These are phyloP conservation scores for Ophiothrix spiculata DNA, from an alignment of 35 echinoderm and acorn worm species.

Conservation along the genomic window DNA sequence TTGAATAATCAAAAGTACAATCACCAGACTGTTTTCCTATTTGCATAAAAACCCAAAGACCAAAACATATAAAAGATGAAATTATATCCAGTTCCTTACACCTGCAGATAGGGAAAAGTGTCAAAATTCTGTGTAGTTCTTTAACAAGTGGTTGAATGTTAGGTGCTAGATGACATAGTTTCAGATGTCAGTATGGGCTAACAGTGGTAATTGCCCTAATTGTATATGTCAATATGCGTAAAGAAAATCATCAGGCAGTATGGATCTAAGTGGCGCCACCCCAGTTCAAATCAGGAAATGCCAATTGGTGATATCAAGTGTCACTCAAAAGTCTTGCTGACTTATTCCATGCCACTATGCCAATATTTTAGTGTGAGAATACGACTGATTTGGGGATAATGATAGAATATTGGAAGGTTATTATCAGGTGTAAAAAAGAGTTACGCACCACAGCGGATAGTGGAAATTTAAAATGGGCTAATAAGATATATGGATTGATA, in stretches of 20 bases:
- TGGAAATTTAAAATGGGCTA: background rate
- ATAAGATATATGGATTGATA: background rate
- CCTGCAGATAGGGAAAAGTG: background rate
- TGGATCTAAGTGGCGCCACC: background rate
- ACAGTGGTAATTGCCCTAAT: background rate
- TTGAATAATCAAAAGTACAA: background rate
- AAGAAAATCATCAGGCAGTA: background rate
- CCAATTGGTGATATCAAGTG: constrained; percentile 6
- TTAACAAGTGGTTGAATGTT: background rate
- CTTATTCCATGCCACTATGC: background rate
- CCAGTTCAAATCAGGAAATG: background rate
- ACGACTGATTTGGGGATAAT: too few relatives aligned
- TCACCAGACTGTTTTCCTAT: background rate
- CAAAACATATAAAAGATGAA: background rate
- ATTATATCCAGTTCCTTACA: background rate
- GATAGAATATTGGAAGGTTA: too few relatives aligned
- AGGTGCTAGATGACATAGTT: background rate
- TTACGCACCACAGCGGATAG: background rate
- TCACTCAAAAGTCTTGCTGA: constrained; percentile 1
- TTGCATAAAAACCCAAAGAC: too few relatives aligned
- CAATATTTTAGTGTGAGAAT: constrained; percentile 8
- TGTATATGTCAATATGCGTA: constrained; percentile 5
- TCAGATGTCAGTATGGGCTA: background rate
- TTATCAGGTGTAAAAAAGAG: too few relatives aligned
- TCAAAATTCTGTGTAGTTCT: background rate